A percentile compares a stretch with the other conserved stretches of the same genome.
Evolutionary conservation across 2,888 invertebrate genomes (phyloP).

Genomic region (Dichetophora obliterata): DNA sequence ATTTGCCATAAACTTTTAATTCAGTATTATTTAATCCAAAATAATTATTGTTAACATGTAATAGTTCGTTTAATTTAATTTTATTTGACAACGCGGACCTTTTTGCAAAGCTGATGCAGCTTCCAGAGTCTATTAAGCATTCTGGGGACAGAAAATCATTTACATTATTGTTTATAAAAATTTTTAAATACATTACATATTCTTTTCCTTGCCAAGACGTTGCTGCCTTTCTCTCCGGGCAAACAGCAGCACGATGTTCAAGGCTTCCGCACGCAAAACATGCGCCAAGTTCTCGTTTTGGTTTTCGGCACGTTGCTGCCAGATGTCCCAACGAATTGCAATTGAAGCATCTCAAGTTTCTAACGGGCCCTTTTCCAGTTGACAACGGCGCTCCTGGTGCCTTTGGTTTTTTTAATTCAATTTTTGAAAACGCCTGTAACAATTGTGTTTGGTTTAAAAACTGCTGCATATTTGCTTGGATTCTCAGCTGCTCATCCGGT

Average conservation of each 20-base stretch:
- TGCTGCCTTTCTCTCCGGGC: background rate
- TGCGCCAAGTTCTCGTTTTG: background rate
- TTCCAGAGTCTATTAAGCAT: slow-evolving; percentile 1
- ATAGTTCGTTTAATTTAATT: background rate
- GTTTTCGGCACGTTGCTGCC: background rate
- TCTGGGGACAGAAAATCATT: background rate
- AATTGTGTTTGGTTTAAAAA: background rate
- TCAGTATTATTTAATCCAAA: background rate
- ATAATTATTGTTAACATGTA: background rate
- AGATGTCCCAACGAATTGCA: background rate
- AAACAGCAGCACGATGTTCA: background rate
- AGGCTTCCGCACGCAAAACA: background rate
- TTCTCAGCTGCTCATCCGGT: background rate
- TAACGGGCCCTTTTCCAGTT: background rate
- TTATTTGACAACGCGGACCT: background rate
- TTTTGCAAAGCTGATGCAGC: background rate
- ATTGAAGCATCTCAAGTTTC: background rate
- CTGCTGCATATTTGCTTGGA: background rate
- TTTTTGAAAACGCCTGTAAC: background rate
- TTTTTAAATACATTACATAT: background rate
- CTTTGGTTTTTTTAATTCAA: background rate
- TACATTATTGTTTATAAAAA: background rate
- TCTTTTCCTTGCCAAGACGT: no score
- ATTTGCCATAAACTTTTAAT: background rate
- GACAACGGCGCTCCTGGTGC: background rate